phyloP scores from a whole-genome alignment of 2,797 vertebrate genomes.

The Hippoglossus hippoglossus region DNA sequence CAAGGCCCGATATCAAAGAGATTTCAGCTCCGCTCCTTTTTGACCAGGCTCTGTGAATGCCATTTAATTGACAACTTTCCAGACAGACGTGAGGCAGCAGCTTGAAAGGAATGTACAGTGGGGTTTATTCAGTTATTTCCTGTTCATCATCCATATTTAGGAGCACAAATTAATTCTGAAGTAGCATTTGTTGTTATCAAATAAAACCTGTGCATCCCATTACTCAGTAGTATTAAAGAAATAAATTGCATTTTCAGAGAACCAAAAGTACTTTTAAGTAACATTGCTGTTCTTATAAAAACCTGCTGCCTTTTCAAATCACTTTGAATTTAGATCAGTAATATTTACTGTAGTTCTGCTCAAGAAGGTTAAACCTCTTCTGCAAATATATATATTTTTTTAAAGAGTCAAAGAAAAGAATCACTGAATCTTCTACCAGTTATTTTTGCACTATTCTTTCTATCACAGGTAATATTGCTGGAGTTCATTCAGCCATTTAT shows the following conservation, averaged over 20 bases:
- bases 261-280: neutral
- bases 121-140: neutral
- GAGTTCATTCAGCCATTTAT: conserved; percentile 22
- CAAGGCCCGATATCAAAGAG: conserved; percentile 75
- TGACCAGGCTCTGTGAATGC: conserved; percentile 50
- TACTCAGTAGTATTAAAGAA: neutral
- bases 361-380: neutral
- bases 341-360: neutral
- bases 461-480: conserved; percentile 1
- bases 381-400: conserved; percentile 5
- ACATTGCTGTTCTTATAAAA: neutral
- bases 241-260: conserved; percentile 2
- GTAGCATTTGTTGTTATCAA: conserved; percentile 5
- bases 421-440: conserved; percentile 5
- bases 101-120: neutral
- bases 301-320: conserved; percentile 10
- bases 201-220: neutral
- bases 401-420: neutral
- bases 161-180: neutral
- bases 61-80: conserved; percentile 47
- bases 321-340: neutral
- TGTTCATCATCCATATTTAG: conserved; percentile 8
- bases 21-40: conserved; percentile 57
- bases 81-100: conserved; percentile 30
- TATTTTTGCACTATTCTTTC: conserved; percentile 22